Evolutionary conservation across 2,888 invertebrate genomes (phyloP).

Genomic region (Globia sparganii): DNA sequence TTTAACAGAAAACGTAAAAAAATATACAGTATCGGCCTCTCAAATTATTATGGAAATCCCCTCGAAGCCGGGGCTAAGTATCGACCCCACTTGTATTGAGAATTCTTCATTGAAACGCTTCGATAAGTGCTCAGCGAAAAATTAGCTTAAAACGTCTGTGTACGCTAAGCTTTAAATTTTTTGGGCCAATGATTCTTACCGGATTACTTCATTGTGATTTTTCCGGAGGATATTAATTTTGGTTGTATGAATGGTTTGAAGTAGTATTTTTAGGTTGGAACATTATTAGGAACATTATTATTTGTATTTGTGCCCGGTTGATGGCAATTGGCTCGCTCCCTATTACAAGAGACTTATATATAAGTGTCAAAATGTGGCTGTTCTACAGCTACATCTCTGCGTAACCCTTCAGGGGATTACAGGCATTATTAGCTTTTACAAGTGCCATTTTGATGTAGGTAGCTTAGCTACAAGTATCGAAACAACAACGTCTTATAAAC

Average conservation of each 20-base stretch:
- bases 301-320: background rate
- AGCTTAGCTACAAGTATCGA: background rate
- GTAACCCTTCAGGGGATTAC: background rate
- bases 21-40: slow-evolving; percentile 52
- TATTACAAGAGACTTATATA: background rate
- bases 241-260: background rate
- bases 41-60: slow-evolving; percentile 62
- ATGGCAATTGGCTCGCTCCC: background rate
- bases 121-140: slow-evolving; percentile 53
- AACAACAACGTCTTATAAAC: background rate
- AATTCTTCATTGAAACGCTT: slow-evolving; percentile 49
- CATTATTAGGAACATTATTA: background rate
- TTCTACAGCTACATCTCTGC: background rate
- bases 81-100: slow-evolving; percentile 65
- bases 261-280: background rate
- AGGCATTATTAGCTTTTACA: background rate
- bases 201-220: background rate
- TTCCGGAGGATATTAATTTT: background rate
- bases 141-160: slow-evolving; percentile 58
- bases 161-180: slow-evolving; percentile 33
- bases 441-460: background rate
- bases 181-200: slow-evolving; percentile 15
- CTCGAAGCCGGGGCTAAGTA: slow-evolving; percentile 55
- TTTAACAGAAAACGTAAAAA: slow-evolving; percentile 45
- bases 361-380: background rate